Percentiles rank a stretch among this genome's conserved stretches.
These are phyloP conservation scores for Aphaenogaster floridana DNA, from an alignment of 1,140 invertebrate species.

Conservation along the genomic window DNA sequence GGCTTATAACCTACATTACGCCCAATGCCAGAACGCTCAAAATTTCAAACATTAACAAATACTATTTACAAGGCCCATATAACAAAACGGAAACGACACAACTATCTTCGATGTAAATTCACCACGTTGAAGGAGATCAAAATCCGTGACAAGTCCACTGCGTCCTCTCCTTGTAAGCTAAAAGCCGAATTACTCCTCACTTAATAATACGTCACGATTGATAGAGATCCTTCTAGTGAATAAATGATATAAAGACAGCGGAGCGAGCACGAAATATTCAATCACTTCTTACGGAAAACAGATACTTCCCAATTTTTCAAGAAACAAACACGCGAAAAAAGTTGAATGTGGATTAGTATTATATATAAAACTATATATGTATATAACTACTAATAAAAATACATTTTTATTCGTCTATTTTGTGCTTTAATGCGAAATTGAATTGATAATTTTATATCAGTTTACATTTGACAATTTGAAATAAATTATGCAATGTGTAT, in stretches of 20 bases:
- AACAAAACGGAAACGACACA: too few species aligned
- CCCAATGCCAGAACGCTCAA: too few species aligned
- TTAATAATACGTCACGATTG: conserved; percentile 63
- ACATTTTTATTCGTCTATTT: background rate
- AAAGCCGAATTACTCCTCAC: conserved; percentile 58
- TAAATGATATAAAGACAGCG: conserved; percentile 57
- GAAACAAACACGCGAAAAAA: background rate
- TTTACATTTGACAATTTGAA: background rate
- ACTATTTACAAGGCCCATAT: too few species aligned
- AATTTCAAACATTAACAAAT: too few species aligned
- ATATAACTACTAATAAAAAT: background rate
- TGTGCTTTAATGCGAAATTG: background rate
- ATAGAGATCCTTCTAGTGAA: conserved; percentile 58
- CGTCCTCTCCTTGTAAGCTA: conserved; percentile 7
- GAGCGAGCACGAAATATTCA: conserved; percentile 22
- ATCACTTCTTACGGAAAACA: conserved; percentile 20
- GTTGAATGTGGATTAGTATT: background rate
- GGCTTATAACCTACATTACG: too few species aligned
- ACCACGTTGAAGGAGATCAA: too few species aligned
- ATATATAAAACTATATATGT: background rate
- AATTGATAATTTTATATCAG: background rate
- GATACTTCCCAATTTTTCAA: background rate
- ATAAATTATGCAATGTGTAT: background rate
- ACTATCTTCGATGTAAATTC: too few species aligned
- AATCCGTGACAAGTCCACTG: too few species aligned